These are phyloP conservation scores for Platypus cylindrus DNA, from an alignment of 2,888 invertebrate species.

Conservation along the genomic window DNA sequence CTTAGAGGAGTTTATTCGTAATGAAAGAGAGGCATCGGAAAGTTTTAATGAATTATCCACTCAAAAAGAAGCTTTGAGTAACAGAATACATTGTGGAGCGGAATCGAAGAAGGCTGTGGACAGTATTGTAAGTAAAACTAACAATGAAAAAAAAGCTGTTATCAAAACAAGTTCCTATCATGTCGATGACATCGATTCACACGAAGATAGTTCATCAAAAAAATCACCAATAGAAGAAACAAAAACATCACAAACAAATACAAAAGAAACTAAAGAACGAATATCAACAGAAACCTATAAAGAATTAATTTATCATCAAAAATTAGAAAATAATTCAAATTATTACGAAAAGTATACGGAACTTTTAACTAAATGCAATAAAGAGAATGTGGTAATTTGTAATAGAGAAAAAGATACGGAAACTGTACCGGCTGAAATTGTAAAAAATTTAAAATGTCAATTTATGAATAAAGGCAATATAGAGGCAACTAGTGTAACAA, in stretches of 20 bases:
- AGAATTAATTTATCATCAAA: constrained; percentile 22
- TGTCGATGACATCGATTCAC: constrained; percentile 3
- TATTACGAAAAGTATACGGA: constrained; percentile 24
- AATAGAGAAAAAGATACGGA: constrained; percentile 25
- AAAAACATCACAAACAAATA: background rate
- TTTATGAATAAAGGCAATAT: constrained; percentile 23
- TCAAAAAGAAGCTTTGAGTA: too few species aligned
- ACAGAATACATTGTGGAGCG: too few species aligned
- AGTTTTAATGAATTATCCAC: too few species aligned
- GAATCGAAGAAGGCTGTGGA: too few species aligned
- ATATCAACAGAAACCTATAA: constrained; percentile 18
- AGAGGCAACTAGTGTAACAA: constrained; percentile 21
- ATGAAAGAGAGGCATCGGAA: constrained; percentile 11
- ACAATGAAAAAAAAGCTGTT: constrained; percentile 5
- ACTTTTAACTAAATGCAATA: constrained; percentile 17
- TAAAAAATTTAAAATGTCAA: constrained; percentile 26
- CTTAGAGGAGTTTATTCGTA: constrained; percentile 15
- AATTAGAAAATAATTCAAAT: constrained; percentile 19
- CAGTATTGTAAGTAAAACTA: constrained; percentile 2
- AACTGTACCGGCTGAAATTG: constrained; percentile 24
- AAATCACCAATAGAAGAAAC: background rate
- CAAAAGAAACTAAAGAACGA: constrained; percentile 8
- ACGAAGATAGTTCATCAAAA: background rate
- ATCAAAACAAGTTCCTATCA: constrained; percentile 3
- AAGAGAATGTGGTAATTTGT: constrained; percentile 16